Evolutionary conservation across 2,113 vertebrate species (phyloP), one percentile per base, ranked within the genome.

Genomic region (Bubo bubo): DNA sequence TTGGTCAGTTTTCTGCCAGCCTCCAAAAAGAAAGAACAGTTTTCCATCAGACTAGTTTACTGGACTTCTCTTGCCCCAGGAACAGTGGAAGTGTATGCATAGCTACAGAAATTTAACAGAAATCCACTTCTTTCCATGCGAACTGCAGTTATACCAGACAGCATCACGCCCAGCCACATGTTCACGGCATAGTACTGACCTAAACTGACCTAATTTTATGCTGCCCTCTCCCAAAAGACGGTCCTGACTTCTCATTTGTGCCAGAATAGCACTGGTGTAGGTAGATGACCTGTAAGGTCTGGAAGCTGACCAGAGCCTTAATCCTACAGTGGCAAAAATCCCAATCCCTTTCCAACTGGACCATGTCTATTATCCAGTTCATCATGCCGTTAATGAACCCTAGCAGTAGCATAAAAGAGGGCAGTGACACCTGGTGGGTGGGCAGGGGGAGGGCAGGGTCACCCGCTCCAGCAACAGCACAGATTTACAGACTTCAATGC

Each of bases 361-460:
- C n/a, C 50, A 11, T 5, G 34, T 43, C 68, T 47, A 3, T 59
- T 39, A 35, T 1, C 18, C 70, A 67, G 41, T 58, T 62, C 56
- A 77, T 58, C 50, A 22, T 1, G 8, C 8, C 0, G 6, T 30
- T 66, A 70, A 50, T 10, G 27, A 73, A 56, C 6, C 24, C 26
- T 8, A 27, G 14, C 50, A 47, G 28, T 4, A 83, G 41, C 37
- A 34, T 13, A 74, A 35, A 35, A 47, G 32, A 53, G 15, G 16
- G 52, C 0, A 0, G 30, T 2, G 3, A 19, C 26, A 15, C 1
- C 2, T 6, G 28, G 10, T 68, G 63, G 49, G 16, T 12, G 12
- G 24, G 67, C 24, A 70, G 49, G 12, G 24, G 27, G 34, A 70
- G 12, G 28, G 41, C 19, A 63, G 50, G 58, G 55, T 30, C 21